Evolutionary conservation across 2,797 vertebrate species (phyloP).

Genomic region (Smutsia gigantea): DNA sequence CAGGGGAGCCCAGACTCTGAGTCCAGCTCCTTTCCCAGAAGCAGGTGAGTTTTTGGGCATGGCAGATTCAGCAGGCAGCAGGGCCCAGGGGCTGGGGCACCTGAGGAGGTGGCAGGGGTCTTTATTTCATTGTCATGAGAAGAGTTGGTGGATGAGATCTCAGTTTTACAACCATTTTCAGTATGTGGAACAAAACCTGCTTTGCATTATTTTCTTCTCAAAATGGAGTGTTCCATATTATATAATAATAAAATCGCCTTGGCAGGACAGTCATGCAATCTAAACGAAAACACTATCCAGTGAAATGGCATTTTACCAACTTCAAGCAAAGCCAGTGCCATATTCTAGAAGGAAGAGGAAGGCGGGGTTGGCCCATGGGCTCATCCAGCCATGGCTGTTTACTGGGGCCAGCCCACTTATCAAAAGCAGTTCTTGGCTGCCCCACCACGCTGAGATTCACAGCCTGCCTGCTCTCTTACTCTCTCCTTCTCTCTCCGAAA

Average conservation of each 20-base stretch:
- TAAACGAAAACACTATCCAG: not conserved
- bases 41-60: not conserved
- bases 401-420: not conserved
- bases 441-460: not conserved
- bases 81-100: not conserved
- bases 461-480: not conserved
- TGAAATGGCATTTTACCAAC: not conserved
- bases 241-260: conserved; percentile 3
- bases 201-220: conserved; percentile 36
- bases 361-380: accelerated
- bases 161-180: not conserved
- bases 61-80: not conserved
- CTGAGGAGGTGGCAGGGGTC: not conserved
- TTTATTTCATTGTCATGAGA: not conserved
- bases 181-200: not conserved
- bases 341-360: not conserved
- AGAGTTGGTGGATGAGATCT: not conserved
- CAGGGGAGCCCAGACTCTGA: not conserved
- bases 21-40: not conserved
- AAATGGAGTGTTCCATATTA: not conserved
- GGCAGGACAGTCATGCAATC: not conserved
- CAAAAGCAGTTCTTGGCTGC: not conserved
- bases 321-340: not conserved
- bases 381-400: not conserved
- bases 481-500: not conserved